Evolutionary conservation across 2,888 invertebrate species (phyloP).

Genomic region (Deilephila elpenor): DNA sequence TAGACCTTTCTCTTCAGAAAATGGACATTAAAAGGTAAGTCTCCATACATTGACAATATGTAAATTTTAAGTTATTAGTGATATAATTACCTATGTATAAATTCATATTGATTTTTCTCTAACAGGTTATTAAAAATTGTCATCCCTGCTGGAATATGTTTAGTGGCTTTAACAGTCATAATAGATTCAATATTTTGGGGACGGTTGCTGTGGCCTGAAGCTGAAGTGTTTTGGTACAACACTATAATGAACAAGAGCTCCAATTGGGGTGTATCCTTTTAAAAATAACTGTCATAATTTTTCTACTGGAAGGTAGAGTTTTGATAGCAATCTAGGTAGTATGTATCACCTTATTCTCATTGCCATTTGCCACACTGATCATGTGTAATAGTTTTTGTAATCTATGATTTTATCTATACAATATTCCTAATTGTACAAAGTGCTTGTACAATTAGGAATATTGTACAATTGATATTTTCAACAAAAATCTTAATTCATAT

Average conservation of each 20-base stretch:
- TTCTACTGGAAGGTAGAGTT: too few species aligned
- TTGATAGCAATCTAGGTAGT: too few species aligned
- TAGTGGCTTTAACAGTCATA: constrained; percentile 88
- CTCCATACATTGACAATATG: neutral
- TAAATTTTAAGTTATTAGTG: too few species aligned
- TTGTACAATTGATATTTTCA: too few species aligned
- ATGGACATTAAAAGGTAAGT: constrained; percentile 77
- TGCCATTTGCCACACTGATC: too few species aligned
- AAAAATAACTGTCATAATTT: neutral
- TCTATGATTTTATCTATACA: too few species aligned
- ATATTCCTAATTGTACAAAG: too few species aligned
- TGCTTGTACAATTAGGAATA: too few species aligned
- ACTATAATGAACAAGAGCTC: constrained; percentile 96
- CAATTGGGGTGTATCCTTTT: constrained; percentile 98
- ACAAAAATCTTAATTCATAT: too few species aligned
- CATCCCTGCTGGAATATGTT: constrained; percentile 88
- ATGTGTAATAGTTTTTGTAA: too few species aligned
- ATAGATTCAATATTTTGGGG: constrained; percentile 98
- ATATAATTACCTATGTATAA: neutral
- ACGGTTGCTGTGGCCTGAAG: constrained; percentile 97
- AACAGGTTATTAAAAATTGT: constrained; percentile 89
- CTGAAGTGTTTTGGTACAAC: constrained; percentile 98
- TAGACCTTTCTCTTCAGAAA: constrained; percentile 90
- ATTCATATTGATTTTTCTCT: constrained; percentile 33
- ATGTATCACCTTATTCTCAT: too few species aligned